Evolutionary conservation across 2,113 vertebrate genomes (phyloP).

Genomic region (Geococcyx californianus): DNA sequence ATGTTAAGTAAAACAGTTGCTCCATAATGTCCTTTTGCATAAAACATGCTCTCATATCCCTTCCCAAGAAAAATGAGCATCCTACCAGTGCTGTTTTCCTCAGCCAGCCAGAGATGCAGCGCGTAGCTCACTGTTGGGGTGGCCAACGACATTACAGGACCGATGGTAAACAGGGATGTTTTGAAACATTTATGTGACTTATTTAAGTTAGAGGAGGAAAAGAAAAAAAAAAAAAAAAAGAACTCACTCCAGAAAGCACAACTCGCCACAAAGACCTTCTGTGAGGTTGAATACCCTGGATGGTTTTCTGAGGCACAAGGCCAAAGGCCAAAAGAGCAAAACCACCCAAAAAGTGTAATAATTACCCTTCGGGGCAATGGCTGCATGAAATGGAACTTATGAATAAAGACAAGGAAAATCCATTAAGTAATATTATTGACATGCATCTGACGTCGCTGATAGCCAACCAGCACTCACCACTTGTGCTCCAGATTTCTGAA

Average conservation of each 20-base stretch:
- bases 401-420: slow-evolving; percentile 66
- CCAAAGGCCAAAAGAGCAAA: slow-evolving; percentile 65
- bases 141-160: neutral
- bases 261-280: slow-evolving; percentile 40
- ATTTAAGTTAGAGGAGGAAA: neutral
- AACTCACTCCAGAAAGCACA: slow-evolving; percentile 9
- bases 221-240: neutral
- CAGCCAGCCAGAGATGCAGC: neutral
- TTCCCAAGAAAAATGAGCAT: slow-evolving; percentile 41
- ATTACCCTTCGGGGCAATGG: slow-evolving; percentile 33
- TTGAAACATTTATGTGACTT: neutral
- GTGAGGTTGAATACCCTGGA: slow-evolving; percentile 31
- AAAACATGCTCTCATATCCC: neutral
- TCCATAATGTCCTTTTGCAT: neutral
- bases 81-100: neutral
- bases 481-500: slow-evolving; percentile 33
- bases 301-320: slow-evolving; percentile 51
- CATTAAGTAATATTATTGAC: slow-evolving; percentile 63
- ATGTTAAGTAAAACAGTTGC: slow-evolving; percentile 22
- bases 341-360: slow-evolving; percentile 67
- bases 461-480: slow-evolving; percentile 33
- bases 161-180: slow-evolving; percentile 9
- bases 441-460: slow-evolving; percentile 8
- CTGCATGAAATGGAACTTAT: slow-evolving; percentile 53
- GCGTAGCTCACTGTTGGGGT: neutral